Evolutionary conservation across 2,113 vertebrate genomes (phyloP).

Genomic region (Columba janthina): DNA sequence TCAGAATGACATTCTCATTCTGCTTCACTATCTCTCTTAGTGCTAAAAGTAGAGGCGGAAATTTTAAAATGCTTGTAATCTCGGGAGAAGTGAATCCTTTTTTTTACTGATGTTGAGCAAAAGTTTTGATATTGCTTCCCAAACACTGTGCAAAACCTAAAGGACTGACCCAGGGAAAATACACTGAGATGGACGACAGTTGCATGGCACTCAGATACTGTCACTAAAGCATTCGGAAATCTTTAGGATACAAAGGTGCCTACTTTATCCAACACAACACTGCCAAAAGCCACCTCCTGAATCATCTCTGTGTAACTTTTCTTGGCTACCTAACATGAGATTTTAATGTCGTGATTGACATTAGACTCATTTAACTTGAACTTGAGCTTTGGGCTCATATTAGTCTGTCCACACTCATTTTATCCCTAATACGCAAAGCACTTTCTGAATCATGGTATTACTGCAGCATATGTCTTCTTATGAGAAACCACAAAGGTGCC

Average conservation of each 20-base stretch:
- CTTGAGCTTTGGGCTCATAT: background rate
- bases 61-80: background rate
- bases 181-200: no score
- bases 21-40: background rate
- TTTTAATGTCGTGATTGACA: background rate
- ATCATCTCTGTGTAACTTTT: background rate
- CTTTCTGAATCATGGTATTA: background rate
- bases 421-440: background rate
- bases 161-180: background rate
- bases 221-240: background rate
- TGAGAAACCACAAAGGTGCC: background rate
- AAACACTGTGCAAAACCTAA: background rate
- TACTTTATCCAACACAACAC: background rate
- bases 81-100: background rate
- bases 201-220: no score
- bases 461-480: background rate
- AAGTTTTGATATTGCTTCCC: background rate
- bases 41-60: background rate
- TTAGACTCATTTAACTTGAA: background rate
- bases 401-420: background rate
- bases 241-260: fast-evolving
- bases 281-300: background rate
- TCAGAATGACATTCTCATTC: background rate
- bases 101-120: background rate
- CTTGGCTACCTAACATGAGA: background rate